Base-by-base conservation (phyloP, 2,113 vertebrate species). In the Mungos mungo region DNA sequence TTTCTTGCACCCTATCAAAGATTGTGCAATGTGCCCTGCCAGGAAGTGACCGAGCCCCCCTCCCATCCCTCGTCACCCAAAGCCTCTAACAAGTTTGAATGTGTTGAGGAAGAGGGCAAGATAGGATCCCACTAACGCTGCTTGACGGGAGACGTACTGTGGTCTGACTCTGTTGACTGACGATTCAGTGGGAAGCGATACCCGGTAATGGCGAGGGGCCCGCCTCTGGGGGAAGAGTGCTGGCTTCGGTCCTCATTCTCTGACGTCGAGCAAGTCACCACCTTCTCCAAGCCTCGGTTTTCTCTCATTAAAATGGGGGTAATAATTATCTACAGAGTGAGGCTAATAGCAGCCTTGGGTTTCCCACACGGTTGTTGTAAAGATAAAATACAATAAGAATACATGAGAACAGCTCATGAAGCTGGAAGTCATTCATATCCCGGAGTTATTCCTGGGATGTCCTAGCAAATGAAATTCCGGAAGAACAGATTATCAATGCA, bases 281-380 rank as follows among this genome's bases (percentile, higher is more conserved):
- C 45, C 85, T 85, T 87, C 52, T 79, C 50, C 63, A 71, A 86
- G 69, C 90, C 92, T 90, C 90, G 87, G 47, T 95, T 72, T 97
- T 95, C 95, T 85, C 96, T 96, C 87, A 92, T 92, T 95, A 77
- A 97, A 97, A 90, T 92, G 89, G 96, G 84, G 82, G 60, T 97
- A 74, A 96, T 97, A 96, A 95, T 97, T 93, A 90, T 71, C 63
- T 92, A 80, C 83, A 86, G 93, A 89, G 47, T 33, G 41, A 96
- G 60, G 91, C 77, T 96, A 88, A 87, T 94, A 54, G 18, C 74
- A 94, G 38, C 57, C 38, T 76, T 74, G 66, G 23, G 10, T 89
- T 93, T 97, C 93, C 79, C 93, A 90, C 79, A 65, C 29, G 6
- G 38, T 65, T 45, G 66, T 47, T 71, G 16, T 65, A 60, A 89